Percentiles rank a stretch among this genome's conserved stretches.
phyloP scores from a whole-genome alignment of 2,888 invertebrate genomes.

The Chamaedrilus cognettii region DNA sequence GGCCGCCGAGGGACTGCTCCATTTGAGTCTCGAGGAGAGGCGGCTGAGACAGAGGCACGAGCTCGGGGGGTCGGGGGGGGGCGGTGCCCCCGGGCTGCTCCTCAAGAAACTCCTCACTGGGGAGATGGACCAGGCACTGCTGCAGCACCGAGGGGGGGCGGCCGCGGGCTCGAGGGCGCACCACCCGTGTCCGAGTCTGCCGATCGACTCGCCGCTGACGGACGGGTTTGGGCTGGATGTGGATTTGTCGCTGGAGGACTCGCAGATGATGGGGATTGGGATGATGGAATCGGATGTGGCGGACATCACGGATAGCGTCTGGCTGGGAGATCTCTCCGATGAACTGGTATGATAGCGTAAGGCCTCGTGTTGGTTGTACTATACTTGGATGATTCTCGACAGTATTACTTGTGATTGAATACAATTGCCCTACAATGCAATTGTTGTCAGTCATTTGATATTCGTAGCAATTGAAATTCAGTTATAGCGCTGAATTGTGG shows the following conservation, averaged over 20 bases:
- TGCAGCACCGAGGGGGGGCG: background rate
- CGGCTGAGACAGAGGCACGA: slow-evolving; percentile 2
- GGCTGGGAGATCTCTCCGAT: slow-evolving; percentile 3
- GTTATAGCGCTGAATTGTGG: too few species aligned
- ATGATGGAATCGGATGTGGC: slow-evolving; percentile 12
- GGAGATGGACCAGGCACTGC: slow-evolving; percentile 28
- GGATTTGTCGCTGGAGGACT: slow-evolving; percentile 21
- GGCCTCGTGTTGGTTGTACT: too few species aligned
- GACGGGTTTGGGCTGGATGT: slow-evolving; percentile 26
- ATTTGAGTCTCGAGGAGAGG: slow-evolving; percentile 19
- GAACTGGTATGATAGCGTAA: slow-evolving; percentile 1
- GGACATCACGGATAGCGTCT: background rate
- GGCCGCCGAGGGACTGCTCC: slow-evolving; percentile 29
- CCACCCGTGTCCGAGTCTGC: background rate
- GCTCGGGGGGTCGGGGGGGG: background rate
- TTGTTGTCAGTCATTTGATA: too few species aligned
- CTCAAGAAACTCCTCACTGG: slow-evolving; percentile 39
- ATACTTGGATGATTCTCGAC: too few species aligned
- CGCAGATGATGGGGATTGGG: slow-evolving; percentile 1
- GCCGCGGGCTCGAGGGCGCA: background rate
- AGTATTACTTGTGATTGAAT: too few species aligned
- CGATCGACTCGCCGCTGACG: slow-evolving; percentile 11
- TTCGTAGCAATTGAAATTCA: too few species aligned
- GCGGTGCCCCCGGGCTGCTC: slow-evolving; percentile 7
- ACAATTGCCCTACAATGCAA: too few species aligned